Percentiles rank a stretch among this genome's conserved stretches.
phyloP scores from a whole-genome alignment of 1,140 invertebrate genomes.

The Scaptodrosophila lebanonensis region DNA sequence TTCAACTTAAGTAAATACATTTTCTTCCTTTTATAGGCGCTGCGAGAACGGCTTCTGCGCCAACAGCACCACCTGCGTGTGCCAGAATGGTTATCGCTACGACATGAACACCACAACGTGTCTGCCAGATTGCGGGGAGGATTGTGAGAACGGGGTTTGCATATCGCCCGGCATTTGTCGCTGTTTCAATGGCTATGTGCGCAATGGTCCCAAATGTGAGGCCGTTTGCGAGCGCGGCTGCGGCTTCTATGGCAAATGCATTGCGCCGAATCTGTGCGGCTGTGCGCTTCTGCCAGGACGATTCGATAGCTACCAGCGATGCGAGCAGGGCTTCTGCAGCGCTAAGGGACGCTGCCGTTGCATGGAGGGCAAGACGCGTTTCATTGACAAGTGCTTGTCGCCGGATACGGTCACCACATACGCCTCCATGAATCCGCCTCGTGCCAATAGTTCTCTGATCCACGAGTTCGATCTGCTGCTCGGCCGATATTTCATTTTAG shows the following conservation, averaged over 20 bases:
- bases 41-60: conserved; percentile 81
- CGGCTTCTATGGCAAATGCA: conserved; percentile 67
- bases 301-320: conserved; percentile 49
- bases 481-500: conserved; percentile 55
- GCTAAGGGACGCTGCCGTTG: conserved; percentile 61
- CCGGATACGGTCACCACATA: conserved; percentile 71
- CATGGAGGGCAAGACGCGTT: conserved; percentile 53
- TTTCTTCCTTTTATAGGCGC: conserved; percentile 30
- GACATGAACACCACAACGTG: conserved; percentile 64
- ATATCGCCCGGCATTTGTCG: conserved; percentile 79
- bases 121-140: conserved; percentile 60
- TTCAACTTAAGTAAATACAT: background rate
- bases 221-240: conserved; percentile 63
- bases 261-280: conserved; percentile 66
- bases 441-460: conserved; percentile 50
- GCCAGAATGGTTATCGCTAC: conserved; percentile 80
- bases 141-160: conserved; percentile 78
- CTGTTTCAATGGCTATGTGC: conserved; percentile 80
- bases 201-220: conserved; percentile 58
- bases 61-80: conserved; percentile 80
- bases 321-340: conserved; percentile 56
- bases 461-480: conserved; percentile 64
- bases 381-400: conserved; percentile 67
- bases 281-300: conserved; percentile 55
- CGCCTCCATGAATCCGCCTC: conserved; percentile 52